These are phyloP conservation scores for Aldrovandia affinis DNA, from an alignment of 2,797 vertebrate genomes.

Conservation along the genomic window DNA sequence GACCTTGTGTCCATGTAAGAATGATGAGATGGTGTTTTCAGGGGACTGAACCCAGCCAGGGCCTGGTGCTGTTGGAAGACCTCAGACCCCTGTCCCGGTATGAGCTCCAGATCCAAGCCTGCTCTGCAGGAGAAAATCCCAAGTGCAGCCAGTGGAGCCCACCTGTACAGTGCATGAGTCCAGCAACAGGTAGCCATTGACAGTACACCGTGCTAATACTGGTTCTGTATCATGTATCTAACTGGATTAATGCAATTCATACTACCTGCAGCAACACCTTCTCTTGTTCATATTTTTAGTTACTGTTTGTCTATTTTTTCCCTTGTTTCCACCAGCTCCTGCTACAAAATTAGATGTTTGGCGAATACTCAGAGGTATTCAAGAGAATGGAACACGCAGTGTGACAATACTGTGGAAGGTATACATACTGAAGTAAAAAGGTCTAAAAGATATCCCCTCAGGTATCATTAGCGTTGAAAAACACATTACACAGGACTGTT, in stretches of 20 bases:
- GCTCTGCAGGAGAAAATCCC: conserved; percentile 43
- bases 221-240: neutral
- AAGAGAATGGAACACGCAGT: conserved; percentile 41
- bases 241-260: neutral
- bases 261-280: neutral
- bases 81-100: conserved; percentile 75
- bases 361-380: conserved; percentile 60
- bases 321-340: conserved; percentile 65
- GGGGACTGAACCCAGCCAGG: conserved; percentile 33
- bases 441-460: neutral
- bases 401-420: conserved; percentile 85
- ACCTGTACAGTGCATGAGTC: conserved; percentile 64
- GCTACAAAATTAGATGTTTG: conserved; percentile 69
- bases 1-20: neutral
- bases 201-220: neutral
- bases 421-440: conserved; percentile 3
- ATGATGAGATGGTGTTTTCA: conserved; percentile 31
- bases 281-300: neutral
- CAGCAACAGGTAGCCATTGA: conserved; percentile 73
- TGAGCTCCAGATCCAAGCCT: conserved; percentile 77
- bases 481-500: neutral
- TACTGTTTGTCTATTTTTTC: neutral
- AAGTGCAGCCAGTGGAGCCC: conserved; percentile 86
- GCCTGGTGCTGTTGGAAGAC: conserved; percentile 49
- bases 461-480: neutral